Conservation (phyloP, 1,140 invertebrate species). For the Yoshiicerus persimilis region DNA sequence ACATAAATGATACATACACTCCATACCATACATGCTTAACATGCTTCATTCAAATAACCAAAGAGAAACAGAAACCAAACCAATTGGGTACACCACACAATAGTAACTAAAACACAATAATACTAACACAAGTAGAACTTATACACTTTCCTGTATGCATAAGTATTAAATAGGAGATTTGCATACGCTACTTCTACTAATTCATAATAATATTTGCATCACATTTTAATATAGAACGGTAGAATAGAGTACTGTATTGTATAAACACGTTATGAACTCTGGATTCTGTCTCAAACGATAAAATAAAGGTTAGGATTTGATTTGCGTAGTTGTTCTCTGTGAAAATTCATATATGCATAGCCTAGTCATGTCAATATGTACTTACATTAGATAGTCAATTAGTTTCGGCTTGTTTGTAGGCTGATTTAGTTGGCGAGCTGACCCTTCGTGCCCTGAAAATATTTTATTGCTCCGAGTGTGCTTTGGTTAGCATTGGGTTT, state of each 20-base stretch:
- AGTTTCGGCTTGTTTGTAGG: slow-evolving; percentile 5
- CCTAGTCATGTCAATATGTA: not conserved
- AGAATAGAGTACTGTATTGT: too few species aligned
- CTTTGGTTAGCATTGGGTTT: not conserved
- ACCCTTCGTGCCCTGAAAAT: not conserved
- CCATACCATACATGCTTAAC: not conserved
- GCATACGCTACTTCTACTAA: too few species aligned
- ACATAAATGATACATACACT: not conserved
- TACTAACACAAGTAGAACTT: too few species aligned
- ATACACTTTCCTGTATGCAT: too few species aligned
- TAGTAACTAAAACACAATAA: too few species aligned
- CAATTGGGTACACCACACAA: too few species aligned
- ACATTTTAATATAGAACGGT: too few species aligned
- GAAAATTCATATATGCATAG: not conserved
- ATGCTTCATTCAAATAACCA: too few species aligned
- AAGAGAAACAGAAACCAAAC: too few species aligned
- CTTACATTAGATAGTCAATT: slow-evolving; percentile 3
- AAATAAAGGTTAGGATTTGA: not conserved
- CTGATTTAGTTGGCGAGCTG: slow-evolving; percentile 2
- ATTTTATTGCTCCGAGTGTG: not conserved
- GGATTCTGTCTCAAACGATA: not conserved
- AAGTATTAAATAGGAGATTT: not conserved
- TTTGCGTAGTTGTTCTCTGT: not conserved
- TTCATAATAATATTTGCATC: too few species aligned
- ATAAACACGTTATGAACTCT: too few species aligned